These are phyloP conservation scores for Cordilura impudica DNA, from an alignment of 2,888 invertebrate genomes.

Conservation along the genomic window DNA sequence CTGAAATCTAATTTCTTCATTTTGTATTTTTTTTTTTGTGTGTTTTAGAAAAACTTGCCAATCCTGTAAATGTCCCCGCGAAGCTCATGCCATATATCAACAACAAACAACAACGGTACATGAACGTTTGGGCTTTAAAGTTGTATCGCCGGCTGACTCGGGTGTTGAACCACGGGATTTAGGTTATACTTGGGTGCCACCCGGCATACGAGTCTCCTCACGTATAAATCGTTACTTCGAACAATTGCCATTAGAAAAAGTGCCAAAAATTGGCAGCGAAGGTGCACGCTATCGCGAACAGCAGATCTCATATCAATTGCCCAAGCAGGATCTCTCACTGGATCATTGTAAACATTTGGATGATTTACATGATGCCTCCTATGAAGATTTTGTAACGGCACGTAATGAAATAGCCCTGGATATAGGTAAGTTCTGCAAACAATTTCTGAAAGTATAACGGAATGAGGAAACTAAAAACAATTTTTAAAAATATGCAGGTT, in stretches of 20 bases:
- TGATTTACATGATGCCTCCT: slow-evolving; percentile 86
- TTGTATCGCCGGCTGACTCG: slow-evolving; percentile 79
- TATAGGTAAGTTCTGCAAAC: slow-evolving; percentile 86
- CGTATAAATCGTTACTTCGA: slow-evolving; percentile 91
- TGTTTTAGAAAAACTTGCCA: slow-evolving; percentile 96
- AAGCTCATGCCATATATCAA: slow-evolving; percentile 93
- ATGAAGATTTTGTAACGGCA: slow-evolving; percentile 95
- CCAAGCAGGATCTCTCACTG: slow-evolving; percentile 94
- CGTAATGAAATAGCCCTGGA: slow-evolving; percentile 97
- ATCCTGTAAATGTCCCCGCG: slow-evolving; percentile 93
- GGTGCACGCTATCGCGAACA: slow-evolving; percentile 90
- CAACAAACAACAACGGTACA: slow-evolving; percentile 90
- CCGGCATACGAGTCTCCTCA: slow-evolving; percentile 76
- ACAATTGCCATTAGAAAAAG: slow-evolving; percentile 89
- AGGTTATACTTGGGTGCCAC: slow-evolving; percentile 85
- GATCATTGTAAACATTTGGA: slow-evolving; percentile 93
- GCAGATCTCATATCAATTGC: slow-evolving; percentile 92
- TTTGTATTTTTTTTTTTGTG: slow-evolving; percentile 65
- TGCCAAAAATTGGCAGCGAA: slow-evolving; percentile 85
- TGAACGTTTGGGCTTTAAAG: slow-evolving; percentile 84
- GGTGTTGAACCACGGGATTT: slow-evolving; percentile 81
- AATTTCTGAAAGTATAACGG: not conserved
- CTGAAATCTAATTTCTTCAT: not conserved
- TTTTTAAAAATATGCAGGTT: slow-evolving; percentile 77
- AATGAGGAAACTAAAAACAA: no score